These are phyloP conservation scores for Lordiphosa andalusiaca DNA, from an alignment of 2,888 invertebrate genomes.

Conservation along the genomic window DNA sequence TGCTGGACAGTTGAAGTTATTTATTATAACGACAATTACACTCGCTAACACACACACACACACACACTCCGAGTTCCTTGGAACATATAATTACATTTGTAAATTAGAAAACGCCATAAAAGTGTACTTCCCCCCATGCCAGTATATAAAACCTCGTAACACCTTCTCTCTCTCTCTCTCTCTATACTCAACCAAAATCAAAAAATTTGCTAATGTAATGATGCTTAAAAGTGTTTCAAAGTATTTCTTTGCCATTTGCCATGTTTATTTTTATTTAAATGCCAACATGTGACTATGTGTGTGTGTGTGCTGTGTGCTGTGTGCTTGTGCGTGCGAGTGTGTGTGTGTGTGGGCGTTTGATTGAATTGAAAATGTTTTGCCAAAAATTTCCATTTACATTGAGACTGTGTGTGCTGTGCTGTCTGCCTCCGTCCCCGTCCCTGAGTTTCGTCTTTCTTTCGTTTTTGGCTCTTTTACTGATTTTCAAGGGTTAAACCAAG, in stretches of 20 bases:
- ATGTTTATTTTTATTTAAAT: slow-evolving; percentile 75
- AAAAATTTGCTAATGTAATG: slow-evolving; percentile 74
- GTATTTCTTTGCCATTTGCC: slow-evolving; percentile 61
- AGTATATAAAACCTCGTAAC: slow-evolving; percentile 33
- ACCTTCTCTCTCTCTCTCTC: slow-evolving; percentile 36
- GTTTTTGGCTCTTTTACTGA: slow-evolving; percentile 18
- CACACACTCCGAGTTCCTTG: background rate
- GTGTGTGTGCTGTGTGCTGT: slow-evolving; percentile 14
- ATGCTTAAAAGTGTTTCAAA: slow-evolving; percentile 77
- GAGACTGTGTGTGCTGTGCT: slow-evolving; percentile 14
- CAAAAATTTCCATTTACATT: slow-evolving; percentile 50
- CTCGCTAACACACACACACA: no score
- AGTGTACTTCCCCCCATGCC: slow-evolving; percentile 41
- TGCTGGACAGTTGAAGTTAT: slow-evolving; percentile 77
- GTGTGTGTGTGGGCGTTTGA: slow-evolving; percentile 59
- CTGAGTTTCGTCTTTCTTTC: slow-evolving; percentile 15
- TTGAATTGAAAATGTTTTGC: slow-evolving; percentile 72
- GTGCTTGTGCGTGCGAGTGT: slow-evolving; percentile 20
- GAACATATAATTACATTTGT: slow-evolving; percentile 68
- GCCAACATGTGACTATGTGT: slow-evolving; percentile 51
- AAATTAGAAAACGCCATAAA: slow-evolving; percentile 66
- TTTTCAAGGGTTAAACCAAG: slow-evolving; percentile 54
- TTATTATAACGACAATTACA: slow-evolving; percentile 77
- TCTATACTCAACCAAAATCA: slow-evolving; percentile 24
- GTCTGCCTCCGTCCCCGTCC: background rate